Conservation (phyloP, 2,888 invertebrate species). For the Aphodius sticticus region DNA sequence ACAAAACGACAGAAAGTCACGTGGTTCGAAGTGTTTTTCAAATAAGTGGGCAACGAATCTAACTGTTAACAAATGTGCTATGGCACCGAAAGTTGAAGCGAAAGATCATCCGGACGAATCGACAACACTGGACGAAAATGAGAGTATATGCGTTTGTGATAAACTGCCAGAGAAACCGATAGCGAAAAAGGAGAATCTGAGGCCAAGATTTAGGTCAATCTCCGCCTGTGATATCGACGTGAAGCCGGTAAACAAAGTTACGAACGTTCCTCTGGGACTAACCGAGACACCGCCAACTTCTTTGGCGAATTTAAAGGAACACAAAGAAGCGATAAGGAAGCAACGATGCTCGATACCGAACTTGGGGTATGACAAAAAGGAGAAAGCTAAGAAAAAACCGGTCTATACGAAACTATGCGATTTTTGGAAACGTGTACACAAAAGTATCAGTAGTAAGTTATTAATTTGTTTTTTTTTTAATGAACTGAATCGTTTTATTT, state of each 20-base stretch:
- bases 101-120: constrained; percentile 23
- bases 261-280: constrained; percentile 30
- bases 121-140: constrained; percentile 15
- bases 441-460: constrained; percentile 48
- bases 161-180: neutral
- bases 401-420: constrained; percentile 47
- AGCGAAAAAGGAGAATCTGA: constrained; percentile 37
- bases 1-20: neutral
- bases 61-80: neutral
- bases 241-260: constrained; percentile 17
- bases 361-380: constrained; percentile 33
- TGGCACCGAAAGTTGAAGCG: constrained; percentile 32
- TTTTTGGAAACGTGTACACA: constrained; percentile 52
- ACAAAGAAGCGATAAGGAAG: constrained; percentile 34
- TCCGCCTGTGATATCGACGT: constrained; percentile 49
- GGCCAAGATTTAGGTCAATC: constrained; percentile 49
- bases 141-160: neutral
- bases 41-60: neutral
- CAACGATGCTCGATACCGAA: constrained; percentile 35
- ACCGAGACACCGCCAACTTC: constrained; percentile 35
- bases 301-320: constrained; percentile 34
- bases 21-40: neutral
- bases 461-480: neutral
- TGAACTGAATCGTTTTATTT: neutral
- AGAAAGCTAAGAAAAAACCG: constrained; percentile 39